phyloP scores from a whole-genome alignment of 2,797 vertebrate species.

The Semotilus atromaculatus region DNA sequence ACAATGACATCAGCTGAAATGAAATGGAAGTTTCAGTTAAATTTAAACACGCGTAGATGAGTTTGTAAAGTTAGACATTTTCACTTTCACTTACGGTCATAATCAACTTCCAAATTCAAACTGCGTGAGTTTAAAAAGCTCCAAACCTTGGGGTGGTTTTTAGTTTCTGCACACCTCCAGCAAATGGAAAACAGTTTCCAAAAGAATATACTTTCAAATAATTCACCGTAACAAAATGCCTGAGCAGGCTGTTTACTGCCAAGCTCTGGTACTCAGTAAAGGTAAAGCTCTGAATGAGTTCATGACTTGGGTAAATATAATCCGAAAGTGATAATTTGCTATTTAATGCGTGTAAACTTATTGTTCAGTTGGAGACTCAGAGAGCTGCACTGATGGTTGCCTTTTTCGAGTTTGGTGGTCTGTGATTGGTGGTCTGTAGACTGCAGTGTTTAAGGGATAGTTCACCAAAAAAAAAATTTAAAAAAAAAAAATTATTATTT shows the following conservation, averaged over 20 bases:
- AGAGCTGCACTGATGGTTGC: background rate
- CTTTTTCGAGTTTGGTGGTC: background rate
- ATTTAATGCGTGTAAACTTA: background rate
- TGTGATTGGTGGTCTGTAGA: background rate
- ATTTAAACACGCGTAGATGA: background rate
- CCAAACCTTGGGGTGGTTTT: background rate
- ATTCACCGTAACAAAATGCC: slow-evolving; percentile 4
- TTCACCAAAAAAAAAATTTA: background rate
- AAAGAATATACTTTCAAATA: slow-evolving; percentile 25
- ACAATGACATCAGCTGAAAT: background rate
- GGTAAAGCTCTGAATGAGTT: slow-evolving; percentile 11
- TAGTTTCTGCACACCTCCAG: slow-evolving; percentile 10
- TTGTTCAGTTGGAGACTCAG: background rate
- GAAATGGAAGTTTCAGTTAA: slow-evolving; percentile 4
- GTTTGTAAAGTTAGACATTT: slow-evolving; percentile 10
- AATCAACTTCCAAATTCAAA: slow-evolving; percentile 4
- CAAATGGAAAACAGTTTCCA: slow-evolving; percentile 9
- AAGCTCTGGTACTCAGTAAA: background rate
- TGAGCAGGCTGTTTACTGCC: background rate
- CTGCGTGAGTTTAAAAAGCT: slow-evolving; percentile 8
- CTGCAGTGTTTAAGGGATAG: background rate
- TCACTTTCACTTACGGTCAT: background rate
- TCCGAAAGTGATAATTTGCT: background rate
- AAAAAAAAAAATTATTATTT: background rate
- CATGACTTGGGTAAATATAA: slow-evolving; percentile 18